Evolutionary conservation across 2,888 invertebrate species (phyloP), one percentile per base, ranked within the genome.

Genomic region (Cryptocephalus primarius): DNA sequence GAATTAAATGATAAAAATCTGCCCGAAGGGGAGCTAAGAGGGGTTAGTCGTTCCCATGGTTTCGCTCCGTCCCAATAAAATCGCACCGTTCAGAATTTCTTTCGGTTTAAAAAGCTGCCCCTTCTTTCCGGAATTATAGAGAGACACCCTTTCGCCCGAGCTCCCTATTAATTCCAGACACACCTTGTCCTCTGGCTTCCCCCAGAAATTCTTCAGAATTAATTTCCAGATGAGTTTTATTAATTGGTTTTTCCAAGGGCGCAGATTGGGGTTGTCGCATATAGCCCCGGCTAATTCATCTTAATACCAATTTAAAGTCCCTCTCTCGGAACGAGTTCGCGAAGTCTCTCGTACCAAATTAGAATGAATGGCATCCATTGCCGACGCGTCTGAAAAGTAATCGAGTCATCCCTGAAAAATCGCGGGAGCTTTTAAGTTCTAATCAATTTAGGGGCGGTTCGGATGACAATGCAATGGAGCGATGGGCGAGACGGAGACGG

Each of bases 361-460:
- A 56, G 57, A 59, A 60, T 56, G 56, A 57, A 60, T 60, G 51
- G 59, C 58, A 49, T 49, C 36, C 12, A 11, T 36, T 36, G 36
- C 36, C 36, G 11, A 10, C 40, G 14, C 10, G 40, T 13, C 40
- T 10, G 11, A n/a, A 13, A 40, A 40, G 60, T 60, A 61, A 61
- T 60, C 59, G 60, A 57, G 59, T 60, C 61, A 56, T 57, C 58
- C 52, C 55, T 60, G 59, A 59, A 60, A 61, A 60, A 59, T 58
- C 53, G 55, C 55, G 46, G 48, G 48, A 47, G 52, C 55, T 60
- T 60, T 57, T 55, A 56, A 44, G 50, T 54, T 54, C 51, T 60
- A 60, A 61, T 61, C 60, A 62, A 61, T 61, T 60, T 58, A 58
- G 14, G 12, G 14, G 14, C 36, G 36, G 22, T 22, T 22, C 22